Evolutionary conservation across 2,888 invertebrate species (phyloP).

Genomic region (Troides helena): DNA sequence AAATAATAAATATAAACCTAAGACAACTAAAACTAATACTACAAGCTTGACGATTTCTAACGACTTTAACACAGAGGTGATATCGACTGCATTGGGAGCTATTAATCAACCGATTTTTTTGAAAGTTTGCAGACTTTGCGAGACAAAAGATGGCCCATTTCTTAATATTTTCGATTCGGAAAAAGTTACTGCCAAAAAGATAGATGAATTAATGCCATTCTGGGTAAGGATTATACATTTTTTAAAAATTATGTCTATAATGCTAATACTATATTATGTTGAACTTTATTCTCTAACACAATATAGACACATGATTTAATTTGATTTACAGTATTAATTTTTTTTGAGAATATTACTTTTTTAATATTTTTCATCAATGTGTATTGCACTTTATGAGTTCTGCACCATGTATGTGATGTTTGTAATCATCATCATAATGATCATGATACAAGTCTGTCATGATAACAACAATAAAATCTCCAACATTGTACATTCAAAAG

Average conservation of each 20-base stretch:
- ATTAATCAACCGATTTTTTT: constrained; percentile 47
- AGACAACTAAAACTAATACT: constrained; percentile 38
- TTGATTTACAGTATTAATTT: too few relatives aligned
- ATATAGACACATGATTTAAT: too few relatives aligned
- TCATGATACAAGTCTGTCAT: too few relatives aligned
- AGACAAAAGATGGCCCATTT: constrained; percentile 72
- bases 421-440: too few relatives aligned
- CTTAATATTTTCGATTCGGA: constrained; percentile 72
- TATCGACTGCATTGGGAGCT: constrained; percentile 47
- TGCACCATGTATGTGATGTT: too few relatives aligned
- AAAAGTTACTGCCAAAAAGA: constrained; percentile 65
- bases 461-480: too few relatives aligned
- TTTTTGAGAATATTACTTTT: too few relatives aligned
- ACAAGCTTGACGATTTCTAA: constrained; percentile 35
- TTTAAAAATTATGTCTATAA: neutral
- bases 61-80: constrained; percentile 42
- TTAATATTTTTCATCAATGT: too few relatives aligned
- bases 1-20: constrained; percentile 44
- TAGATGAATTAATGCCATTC: constrained; percentile 71
- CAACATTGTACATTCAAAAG: too few relatives aligned
- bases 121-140: constrained; percentile 72
- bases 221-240: constrained; percentile 49
- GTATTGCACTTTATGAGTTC: too few relatives aligned
- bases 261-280: neutral
- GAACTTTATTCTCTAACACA: too few relatives aligned